Base-by-base conservation (phyloP, 2,888 invertebrate genomes). In the Osmoderma eremita region DNA sequence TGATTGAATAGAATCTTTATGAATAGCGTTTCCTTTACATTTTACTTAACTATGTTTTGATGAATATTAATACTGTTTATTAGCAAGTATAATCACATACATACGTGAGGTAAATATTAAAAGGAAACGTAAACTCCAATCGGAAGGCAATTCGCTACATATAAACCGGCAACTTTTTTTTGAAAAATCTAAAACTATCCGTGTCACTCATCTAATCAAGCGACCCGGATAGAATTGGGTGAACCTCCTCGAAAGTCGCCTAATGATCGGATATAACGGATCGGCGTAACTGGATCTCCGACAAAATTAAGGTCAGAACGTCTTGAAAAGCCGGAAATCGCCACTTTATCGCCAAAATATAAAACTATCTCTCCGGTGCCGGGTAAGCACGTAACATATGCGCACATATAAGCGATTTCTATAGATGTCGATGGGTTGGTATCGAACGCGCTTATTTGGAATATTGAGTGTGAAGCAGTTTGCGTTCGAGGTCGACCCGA, bases 231-330 rank as follows among this genome's bases (percentile, higher is more conserved):
- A 10, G 13, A 53, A 38, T 53, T 53, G 38, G 53, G 38, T 18
- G 53, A 58, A 17, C 12, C 54, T 41, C 30, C 45, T 42, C 42
- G 45, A 58, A 58, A 58, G 45, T 58, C n/a, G 24, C 24, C 42
- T 42, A 24, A 58, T 15, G 42, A 42, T 58, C 58, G 58, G 58
- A 58, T 58, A 42, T 58, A 58, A 58, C 58, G 58, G 58, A 42
- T 45, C 24, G 13, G 17, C 17, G 58, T 58, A 58, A 58, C 58
- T 45, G 58, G 58, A 42, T 58, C 54, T 39, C 54, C 10, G 17
- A 20, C 22, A 45, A 58, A 58, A 58, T 58, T 58, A 58, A 58
- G 58, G 58, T 58, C 58, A 58, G 24, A 42, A 58, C 42, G 30
- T 39, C 39, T 22, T 56, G 54, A 56, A 56, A 42, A 39, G 58